phyloP scores from a whole-genome alignment of 2,113 vertebrate genomes.

The Sclerurus mexicanus region DNA sequence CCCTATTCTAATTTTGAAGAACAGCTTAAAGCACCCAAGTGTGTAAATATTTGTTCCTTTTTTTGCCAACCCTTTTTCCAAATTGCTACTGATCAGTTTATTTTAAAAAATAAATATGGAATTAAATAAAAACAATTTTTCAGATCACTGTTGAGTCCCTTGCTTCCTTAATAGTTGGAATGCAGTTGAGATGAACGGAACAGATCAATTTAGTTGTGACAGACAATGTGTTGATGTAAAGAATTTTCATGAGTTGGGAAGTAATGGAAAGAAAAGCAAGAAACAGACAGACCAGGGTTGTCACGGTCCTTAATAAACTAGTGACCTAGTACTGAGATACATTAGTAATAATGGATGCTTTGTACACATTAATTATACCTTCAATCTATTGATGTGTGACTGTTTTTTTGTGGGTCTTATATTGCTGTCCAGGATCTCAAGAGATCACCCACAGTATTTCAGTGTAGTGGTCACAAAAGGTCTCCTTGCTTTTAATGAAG shows the following conservation, averaged over 20 bases:
- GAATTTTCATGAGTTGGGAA: neutral
- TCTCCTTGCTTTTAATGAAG: neutral
- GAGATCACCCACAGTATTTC: neutral
- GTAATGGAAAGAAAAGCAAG: neutral
- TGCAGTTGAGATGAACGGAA: neutral
- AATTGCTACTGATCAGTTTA: neutral
- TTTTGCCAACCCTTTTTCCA: neutral
- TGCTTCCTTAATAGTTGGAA: neutral
- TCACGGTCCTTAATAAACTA: neutral
- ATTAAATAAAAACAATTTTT: neutral
- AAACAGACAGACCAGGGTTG: neutral
- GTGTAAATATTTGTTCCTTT: neutral
- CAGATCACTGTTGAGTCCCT: neutral
- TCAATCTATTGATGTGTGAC: rapidly evolving
- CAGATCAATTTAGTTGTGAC: neutral
- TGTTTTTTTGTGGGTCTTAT: neutral
- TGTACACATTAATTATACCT: neutral
- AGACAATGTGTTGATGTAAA: neutral
- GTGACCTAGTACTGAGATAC: neutral
- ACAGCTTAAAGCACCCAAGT: neutral
- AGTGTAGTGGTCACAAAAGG: neutral
- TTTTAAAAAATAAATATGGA: neutral
- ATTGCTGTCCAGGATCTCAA: neutral
- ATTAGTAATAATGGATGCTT: neutral
- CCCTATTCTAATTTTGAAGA: neutral